phyloP scores from a whole-genome alignment of 2,113 vertebrate genomes.

The Geococcyx californianus region DNA sequence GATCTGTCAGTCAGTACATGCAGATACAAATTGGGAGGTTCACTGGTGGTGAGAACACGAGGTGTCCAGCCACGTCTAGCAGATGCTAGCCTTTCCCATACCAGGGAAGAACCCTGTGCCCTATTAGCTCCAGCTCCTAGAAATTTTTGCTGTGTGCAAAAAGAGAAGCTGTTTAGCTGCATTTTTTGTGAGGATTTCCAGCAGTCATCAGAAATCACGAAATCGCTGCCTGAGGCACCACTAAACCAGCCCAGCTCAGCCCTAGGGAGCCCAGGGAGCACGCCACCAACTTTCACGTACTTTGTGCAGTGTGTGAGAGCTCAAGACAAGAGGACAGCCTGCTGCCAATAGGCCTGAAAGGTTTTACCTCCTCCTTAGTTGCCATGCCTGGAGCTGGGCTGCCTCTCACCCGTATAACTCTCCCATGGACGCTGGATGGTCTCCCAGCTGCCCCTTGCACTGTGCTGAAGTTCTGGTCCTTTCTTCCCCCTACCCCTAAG shows the following conservation, averaged over 20 bases:
- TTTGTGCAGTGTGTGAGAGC: rapidly evolving
- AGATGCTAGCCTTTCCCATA: background rate
- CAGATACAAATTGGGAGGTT: background rate
- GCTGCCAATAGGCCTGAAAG: background rate
- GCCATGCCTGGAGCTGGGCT: background rate
- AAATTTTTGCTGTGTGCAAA: background rate
- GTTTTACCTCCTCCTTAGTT: background rate
- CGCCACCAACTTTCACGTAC: background rate
- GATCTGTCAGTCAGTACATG: background rate
- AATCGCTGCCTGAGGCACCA: background rate
- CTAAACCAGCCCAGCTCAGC: background rate
- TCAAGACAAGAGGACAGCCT: background rate
- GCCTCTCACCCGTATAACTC: background rate
- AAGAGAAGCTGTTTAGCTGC: background rate
- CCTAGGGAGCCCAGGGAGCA: rapidly evolving
- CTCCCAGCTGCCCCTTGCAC: no score
- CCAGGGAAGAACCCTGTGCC: background rate
- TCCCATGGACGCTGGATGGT: background rate
- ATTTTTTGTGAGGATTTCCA: background rate
- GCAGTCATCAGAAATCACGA: background rate
- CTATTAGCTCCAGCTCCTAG: background rate
- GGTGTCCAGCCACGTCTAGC: background rate
- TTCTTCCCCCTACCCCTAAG: background rate
- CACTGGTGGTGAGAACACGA: rapidly evolving
- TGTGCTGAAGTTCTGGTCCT: no score